Evolutionary conservation across 2,888 invertebrate genomes (phyloP).

Genomic region (Eudasyphora cyanicolor): DNA sequence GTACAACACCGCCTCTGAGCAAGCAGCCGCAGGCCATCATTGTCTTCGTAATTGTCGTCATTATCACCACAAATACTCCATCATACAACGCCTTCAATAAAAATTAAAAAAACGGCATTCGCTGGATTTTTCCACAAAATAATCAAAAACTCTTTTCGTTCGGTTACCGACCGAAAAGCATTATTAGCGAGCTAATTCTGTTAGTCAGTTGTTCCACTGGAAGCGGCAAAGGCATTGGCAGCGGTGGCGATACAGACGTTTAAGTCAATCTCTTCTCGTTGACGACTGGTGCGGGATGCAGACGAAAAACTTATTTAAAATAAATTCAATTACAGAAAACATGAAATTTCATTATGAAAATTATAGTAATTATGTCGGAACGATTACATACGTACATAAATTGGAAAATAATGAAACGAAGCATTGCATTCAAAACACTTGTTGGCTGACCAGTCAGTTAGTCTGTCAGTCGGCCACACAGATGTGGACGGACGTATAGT

Average conservation of each 20-base stretch:
- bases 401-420: constrained; percentile 58
- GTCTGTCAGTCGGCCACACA: too few species aligned
- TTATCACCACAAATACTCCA: constrained; percentile 16
- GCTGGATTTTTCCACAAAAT: background rate
- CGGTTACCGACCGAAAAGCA: constrained; percentile 2
- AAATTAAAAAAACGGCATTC: background rate
- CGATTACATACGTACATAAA: constrained; percentile 60
- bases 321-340: constrained; percentile 80
- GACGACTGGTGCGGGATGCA: constrained; percentile 18
- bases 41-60: constrained; percentile 19
- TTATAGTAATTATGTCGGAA: constrained; percentile 76
- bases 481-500: too few species aligned
- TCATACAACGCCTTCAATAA: constrained; percentile 7
- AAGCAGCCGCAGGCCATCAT: background rate
- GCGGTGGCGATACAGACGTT: constrained; percentile 16
- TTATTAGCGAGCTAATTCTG: constrained; percentile 19
- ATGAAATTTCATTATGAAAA: constrained; percentile 79
- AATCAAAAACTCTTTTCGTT: constrained; percentile 44
- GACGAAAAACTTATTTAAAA: constrained; percentile 77
- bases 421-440: constrained; percentile 39
- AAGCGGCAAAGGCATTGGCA: constrained; percentile 35
- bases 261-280: constrained; percentile 65
- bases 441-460: background rate
- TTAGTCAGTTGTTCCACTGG: constrained; percentile 36
- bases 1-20: constrained; percentile 16